Evolutionary conservation across 35 echinoderm and acorn worm genomes (phyloP).

Genomic region (Apostichopus parvimensis): DNA sequence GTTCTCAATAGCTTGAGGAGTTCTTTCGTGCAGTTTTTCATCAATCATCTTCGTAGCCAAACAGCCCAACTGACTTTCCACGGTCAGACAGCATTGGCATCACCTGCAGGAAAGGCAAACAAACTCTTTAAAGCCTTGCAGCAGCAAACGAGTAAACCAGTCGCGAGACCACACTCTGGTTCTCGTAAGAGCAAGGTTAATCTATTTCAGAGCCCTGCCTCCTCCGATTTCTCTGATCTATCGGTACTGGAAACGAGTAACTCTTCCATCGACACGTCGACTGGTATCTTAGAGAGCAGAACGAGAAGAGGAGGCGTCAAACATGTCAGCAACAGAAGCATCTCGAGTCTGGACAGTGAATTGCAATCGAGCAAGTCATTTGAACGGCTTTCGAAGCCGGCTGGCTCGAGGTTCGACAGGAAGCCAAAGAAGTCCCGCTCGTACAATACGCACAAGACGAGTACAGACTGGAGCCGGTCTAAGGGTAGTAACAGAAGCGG

Average conservation of each 20-base stretch:
- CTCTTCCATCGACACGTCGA: conserved; percentile 17
- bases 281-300: not conserved
- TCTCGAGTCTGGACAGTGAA: conserved; percentile 7
- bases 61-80: conserved; percentile 17
- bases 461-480: not conserved
- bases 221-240: conserved; percentile 28
- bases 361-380: not conserved
- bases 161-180: not conserved
- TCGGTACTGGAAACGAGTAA: conserved; percentile 24
- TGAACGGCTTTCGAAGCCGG: not conserved
- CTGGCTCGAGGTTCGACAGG: not conserved
- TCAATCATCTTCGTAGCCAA: conserved; percentile 38
- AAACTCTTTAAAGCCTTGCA: conserved; percentile 15
- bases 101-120: conserved; percentile 26
- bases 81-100: conserved; percentile 28
- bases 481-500: not conserved
- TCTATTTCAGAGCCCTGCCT: conserved; percentile 33
- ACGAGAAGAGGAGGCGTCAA: not conserved
- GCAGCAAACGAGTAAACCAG: conserved; percentile 4
- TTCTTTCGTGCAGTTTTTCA: conserved; percentile 30
- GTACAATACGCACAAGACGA: not conserved
- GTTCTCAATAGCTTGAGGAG: not conserved
- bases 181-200: conserved; percentile 7
- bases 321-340: not conserved
- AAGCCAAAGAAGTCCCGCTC: conserved; percentile 1